A percentile compares a stretch with the other conserved stretches of the same genome.
Evolutionary conservation across 2,113 vertebrate species (phyloP).

Genomic region (Orycteropus afer): DNA sequence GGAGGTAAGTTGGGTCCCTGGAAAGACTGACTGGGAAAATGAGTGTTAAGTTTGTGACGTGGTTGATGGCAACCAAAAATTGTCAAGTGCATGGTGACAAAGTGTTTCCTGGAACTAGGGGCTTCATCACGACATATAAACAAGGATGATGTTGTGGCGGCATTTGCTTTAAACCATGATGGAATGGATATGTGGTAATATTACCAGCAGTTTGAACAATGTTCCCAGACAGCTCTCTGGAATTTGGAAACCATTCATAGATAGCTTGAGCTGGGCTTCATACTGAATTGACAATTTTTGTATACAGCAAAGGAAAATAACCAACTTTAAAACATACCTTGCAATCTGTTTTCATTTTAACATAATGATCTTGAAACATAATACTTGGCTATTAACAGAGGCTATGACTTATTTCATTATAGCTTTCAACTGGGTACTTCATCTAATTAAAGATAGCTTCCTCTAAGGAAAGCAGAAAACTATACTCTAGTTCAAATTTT

Average conservation of each 20-base stretch:
- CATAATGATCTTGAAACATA: slow-evolving; percentile 27
- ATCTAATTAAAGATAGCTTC: background rate
- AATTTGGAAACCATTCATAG: slow-evolving; percentile 23
- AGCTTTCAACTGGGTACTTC: slow-evolving; percentile 45
- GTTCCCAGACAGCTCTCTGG: background rate
- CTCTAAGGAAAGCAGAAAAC: slow-evolving; percentile 1
- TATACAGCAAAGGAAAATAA: background rate
- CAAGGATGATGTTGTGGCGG: background rate
- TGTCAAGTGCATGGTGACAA: slow-evolving; percentile 70
- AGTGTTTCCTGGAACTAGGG: slow-evolving; percentile 81
- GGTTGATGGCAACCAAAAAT: slow-evolving; percentile 73
- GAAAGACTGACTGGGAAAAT: slow-evolving; percentile 80
- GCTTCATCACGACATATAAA: slow-evolving; percentile 67
- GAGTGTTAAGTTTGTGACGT: slow-evolving; percentile 79
- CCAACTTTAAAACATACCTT: slow-evolving; percentile 30
- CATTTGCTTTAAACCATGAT: background rate
- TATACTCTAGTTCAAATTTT: slow-evolving; percentile 19
- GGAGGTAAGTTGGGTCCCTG: slow-evolving; percentile 82
- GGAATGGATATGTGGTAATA: background rate
- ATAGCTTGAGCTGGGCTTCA: background rate
- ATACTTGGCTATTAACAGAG: slow-evolving; percentile 4
- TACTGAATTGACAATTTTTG: background rate
- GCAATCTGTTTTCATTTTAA: slow-evolving; percentile 36
- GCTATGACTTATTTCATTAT: slow-evolving; percentile 7
- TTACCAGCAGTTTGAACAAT: background rate